Conservation (phyloP, 2,888 invertebrate species). For the Erebia ligea region DNA sequence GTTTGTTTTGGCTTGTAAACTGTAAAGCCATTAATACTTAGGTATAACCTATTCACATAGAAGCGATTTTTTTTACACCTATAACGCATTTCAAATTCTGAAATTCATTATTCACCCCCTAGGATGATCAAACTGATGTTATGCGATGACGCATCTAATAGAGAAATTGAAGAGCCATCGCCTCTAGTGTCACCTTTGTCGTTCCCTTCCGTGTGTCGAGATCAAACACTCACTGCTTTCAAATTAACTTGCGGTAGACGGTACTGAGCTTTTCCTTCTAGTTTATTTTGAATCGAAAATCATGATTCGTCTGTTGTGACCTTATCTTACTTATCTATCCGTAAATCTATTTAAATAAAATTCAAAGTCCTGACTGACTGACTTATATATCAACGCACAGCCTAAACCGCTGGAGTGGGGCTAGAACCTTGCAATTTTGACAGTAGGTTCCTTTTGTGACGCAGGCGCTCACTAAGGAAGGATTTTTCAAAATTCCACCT, state of each 20-base stretch:
- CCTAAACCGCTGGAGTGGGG: too few species aligned
- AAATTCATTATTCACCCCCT: slow-evolving; percentile 59
- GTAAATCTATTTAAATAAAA: too few species aligned
- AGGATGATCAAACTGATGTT: slow-evolving; percentile 55
- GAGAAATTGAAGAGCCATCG: slow-evolving; percentile 57
- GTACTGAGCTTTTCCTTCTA: background rate
- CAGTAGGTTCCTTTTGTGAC: too few species aligned
- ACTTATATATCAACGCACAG: too few species aligned
- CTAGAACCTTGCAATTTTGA: too few species aligned
- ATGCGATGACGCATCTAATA: slow-evolving; percentile 58
- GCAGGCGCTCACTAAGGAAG: too few species aligned
- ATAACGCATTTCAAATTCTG: slow-evolving; percentile 30
- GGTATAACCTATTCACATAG: too few species aligned
- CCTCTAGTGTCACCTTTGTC: slow-evolving; percentile 37
- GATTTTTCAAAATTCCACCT: too few species aligned
- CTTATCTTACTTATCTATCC: too few species aligned
- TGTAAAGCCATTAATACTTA: too few species aligned
- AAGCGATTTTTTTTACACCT: background rate
- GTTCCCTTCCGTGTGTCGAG: slow-evolving; percentile 27
- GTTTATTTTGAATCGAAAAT: background rate
- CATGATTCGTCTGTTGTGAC: background rate
- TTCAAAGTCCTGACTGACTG: too few species aligned
- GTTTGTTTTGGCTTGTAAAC: too few species aligned
- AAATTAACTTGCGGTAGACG: slow-evolving; percentile 15
- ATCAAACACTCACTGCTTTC: slow-evolving; percentile 22